Conservation (phyloP, 2,797 vertebrate species). For the Microctenopoma stevenorrisi region DNA sequence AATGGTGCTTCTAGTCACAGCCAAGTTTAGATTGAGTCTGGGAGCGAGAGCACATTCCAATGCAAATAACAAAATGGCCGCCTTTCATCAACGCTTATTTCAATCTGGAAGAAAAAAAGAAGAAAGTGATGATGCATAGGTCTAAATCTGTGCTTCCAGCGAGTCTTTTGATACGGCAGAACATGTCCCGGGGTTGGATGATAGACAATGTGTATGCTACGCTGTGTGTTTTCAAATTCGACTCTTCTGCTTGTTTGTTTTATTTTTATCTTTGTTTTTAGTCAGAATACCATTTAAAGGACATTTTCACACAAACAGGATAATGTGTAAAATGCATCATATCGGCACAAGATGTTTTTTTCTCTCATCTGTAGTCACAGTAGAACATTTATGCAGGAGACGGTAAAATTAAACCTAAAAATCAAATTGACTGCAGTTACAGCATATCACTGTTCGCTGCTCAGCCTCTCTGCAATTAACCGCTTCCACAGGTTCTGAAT, state of each 20-base stretch:
- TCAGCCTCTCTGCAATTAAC: not conserved
- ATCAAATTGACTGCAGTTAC: conserved; percentile 29
- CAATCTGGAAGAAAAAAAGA: conserved; percentile 43
- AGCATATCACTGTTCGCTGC: not conserved
- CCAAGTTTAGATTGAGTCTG: conserved; percentile 40
- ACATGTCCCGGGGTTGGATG: conserved; percentile 57
- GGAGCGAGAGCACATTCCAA: conserved; percentile 36
- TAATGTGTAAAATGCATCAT: conserved; percentile 42
- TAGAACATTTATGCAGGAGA: conserved; percentile 19
- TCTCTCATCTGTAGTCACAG: conserved; percentile 17
- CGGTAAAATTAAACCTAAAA: conserved; percentile 32
- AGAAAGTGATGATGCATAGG: conserved; percentile 61
- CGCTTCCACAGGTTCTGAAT: not conserved
- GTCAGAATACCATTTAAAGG: conserved; percentile 38
- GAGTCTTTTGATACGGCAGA: conserved; percentile 59
- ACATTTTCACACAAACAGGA: conserved; percentile 51
- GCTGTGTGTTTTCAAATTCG: conserved; percentile 28
- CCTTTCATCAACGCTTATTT: conserved; percentile 70
- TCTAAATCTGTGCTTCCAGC: conserved; percentile 62
- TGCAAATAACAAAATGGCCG: conserved; percentile 64
- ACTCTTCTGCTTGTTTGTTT: conserved; percentile 42
- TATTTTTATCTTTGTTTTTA: conserved; percentile 51
- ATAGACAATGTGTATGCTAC: conserved; percentile 36
- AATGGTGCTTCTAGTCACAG: conserved; percentile 39
- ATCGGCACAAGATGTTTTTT: conserved; percentile 33